Evolutionary conservation across 2,888 invertebrate genomes (phyloP), one percentile per base, ranked within the genome.

Genomic region (Phania funesta): DNA sequence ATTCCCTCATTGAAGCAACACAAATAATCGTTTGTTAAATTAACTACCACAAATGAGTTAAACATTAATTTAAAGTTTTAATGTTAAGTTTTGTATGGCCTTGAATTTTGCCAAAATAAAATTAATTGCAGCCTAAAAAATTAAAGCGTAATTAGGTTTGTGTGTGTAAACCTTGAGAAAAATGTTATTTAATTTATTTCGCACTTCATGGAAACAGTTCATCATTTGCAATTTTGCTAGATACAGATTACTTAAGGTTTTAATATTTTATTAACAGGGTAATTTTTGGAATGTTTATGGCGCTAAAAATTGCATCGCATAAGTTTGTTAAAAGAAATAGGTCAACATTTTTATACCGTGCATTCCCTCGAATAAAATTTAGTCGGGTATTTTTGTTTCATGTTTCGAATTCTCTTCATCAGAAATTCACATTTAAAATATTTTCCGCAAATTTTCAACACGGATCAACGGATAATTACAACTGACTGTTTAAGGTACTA

Each of bases 1-100:
- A 54, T 71, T 71, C 65, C 71, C 56, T 79, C 73, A 58, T 50
- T 54, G 52, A 58, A 35, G 48, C 56, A 75, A 70, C 54, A 44
- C 35, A 65, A 67, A 50, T 32, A 8, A 50, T 41, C 52, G 16
- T 5, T 11, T 67, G 24, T 71, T 18, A 73, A 50, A 29, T 41
- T 56, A 41, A 50, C 48, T 38, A 22, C 16, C 54, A 64, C 46
- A 46, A 50, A 62, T 65, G 64, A 18, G 44, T 65, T 64, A 54
- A 52, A 46, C n/a, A n/a, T 35, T n/a, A 32, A 54, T 29, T 46
- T 29, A 22, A 46, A 46, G n/a, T 58, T 58, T 67, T 50, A 67
- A 18, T 76, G 48, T 60, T 56, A 60, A 44, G 24, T 41, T 76
- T 50, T 16, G n/a, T 11, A 38, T 32, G 16, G 24, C 44, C 41